These are phyloP conservation scores for Rhopalosiphum nymphaeae DNA, from an alignment of 2,888 invertebrate species.

Conservation along the genomic window DNA sequence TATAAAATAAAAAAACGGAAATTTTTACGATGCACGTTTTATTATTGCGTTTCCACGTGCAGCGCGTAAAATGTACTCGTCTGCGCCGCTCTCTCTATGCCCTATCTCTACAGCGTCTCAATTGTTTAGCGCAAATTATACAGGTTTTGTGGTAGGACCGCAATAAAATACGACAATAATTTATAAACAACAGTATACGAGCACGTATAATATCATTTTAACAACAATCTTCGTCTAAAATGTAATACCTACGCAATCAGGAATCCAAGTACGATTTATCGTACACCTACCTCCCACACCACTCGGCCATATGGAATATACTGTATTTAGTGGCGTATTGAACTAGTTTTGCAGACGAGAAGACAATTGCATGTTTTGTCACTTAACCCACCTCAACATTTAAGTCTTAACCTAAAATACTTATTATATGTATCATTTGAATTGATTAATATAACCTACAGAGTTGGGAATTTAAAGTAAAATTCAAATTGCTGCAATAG, in stretches of 20 bases:
- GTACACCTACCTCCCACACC: not conserved
- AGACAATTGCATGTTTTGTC: not conserved
- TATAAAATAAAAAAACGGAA: slow-evolving; percentile 1
- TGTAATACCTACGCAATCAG: not conserved
- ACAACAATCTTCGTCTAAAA: not conserved
- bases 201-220: not conserved
- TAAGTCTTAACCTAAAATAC: not conserved
- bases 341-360: not conserved
- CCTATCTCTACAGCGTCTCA: not conserved
- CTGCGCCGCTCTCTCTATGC: not conserved
- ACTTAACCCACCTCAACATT: not conserved
- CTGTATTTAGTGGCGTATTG: not conserved
- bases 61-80: slow-evolving; percentile 22
- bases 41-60: slow-evolving; percentile 25
- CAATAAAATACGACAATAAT: slow-evolving; percentile 3
- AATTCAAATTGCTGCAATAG: not conserved
- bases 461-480: not conserved
- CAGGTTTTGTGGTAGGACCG: slow-evolving; percentile 10
- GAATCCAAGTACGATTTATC: not conserved
- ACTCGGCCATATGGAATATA: not conserved
- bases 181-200: not conserved
- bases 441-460: not conserved
- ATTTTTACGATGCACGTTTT: slow-evolving; percentile 29
- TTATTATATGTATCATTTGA: not conserved
- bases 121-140: slow-evolving; percentile 11